These are phyloP conservation scores for Hippolais icterina DNA, from an alignment of 2,113 vertebrate genomes.

Conservation along the genomic window DNA sequence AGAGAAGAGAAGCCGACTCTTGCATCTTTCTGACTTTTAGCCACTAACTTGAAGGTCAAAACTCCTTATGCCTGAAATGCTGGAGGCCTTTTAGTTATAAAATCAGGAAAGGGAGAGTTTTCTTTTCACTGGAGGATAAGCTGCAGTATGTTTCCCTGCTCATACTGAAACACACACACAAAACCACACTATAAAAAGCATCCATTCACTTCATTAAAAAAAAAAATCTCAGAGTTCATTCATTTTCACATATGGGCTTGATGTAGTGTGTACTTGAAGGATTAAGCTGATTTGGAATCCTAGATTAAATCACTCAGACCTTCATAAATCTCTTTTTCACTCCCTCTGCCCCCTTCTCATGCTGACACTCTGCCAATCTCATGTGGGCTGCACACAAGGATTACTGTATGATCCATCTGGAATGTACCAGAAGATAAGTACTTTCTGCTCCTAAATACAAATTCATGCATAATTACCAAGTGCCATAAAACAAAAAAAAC, in stretches of 20 bases:
- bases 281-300: constrained; percentile 67
- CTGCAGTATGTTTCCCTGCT: neutral
- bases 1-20: neutral
- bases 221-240: constrained; percentile 21
- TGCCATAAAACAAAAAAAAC: neutral
- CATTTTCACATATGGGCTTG: constrained; percentile 51
- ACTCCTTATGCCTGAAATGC: neutral
- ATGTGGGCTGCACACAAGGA: constrained; percentile 65
- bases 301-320: constrained; percentile 70
- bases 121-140: neutral
- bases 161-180: neutral
- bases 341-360: constrained; percentile 55
- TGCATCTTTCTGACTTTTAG: neutral
- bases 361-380: constrained; percentile 59
- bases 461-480: neutral
- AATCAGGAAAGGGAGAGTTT: neutral
- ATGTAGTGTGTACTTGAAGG: constrained; percentile 43
- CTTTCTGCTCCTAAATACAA: constrained; percentile 49
- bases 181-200: neutral
- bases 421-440: constrained; percentile 48
- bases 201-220: constrained; percentile 15
- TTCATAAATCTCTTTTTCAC: constrained; percentile 63
- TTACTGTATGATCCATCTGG: constrained; percentile 72
- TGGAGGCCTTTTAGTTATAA: neutral
- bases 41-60: neutral